Percentiles rank a stretch among this genome's conserved stretches.
phyloP scores from a whole-genome alignment of 1,140 invertebrate genomes.

The Ctenoplectra terminalis region DNA sequence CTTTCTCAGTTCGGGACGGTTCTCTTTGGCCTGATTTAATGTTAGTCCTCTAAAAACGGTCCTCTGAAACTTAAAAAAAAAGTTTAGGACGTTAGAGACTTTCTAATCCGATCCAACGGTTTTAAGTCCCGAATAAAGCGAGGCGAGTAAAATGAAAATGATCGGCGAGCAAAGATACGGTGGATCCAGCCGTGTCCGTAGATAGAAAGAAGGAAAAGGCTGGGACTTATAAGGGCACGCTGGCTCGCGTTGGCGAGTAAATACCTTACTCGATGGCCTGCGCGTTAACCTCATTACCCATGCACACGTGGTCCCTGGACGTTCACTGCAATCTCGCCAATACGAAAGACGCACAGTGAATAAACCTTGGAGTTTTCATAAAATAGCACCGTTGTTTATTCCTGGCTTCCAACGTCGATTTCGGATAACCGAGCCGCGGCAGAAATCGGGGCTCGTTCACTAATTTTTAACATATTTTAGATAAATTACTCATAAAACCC shows the following conservation, averaged over 20 bases:
- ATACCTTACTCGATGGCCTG: slow-evolving; percentile 33
- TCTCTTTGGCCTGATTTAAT: no score
- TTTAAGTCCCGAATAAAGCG: not conserved
- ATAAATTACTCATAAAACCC: no score
- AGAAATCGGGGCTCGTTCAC: no score
- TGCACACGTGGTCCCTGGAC: slow-evolving; percentile 11
- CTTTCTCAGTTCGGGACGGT: no score
- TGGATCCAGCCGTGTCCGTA: no score
- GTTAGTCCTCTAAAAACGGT: no score
- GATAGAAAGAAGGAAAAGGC: slow-evolving; percentile 5
- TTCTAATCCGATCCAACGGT: no score
- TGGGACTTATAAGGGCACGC: slow-evolving; percentile 15
- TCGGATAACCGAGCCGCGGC: not conserved
- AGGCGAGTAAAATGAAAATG: not conserved
- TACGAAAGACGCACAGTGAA: slow-evolving; percentile 15
- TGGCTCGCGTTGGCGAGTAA: not conserved
- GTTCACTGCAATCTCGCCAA: slow-evolving; percentile 1
- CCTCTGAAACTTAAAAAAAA: no score
- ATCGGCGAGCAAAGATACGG: not conserved
- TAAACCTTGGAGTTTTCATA: not conserved
- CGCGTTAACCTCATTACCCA: slow-evolving; percentile 41
- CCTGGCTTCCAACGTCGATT: no score
- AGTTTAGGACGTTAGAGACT: no score
- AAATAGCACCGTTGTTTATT: slow-evolving; percentile 23
- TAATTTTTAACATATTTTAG: no score